Evolutionary conservation across 2,113 vertebrate genomes (phyloP).

Genomic region (Tangachromis dhanisi): DNA sequence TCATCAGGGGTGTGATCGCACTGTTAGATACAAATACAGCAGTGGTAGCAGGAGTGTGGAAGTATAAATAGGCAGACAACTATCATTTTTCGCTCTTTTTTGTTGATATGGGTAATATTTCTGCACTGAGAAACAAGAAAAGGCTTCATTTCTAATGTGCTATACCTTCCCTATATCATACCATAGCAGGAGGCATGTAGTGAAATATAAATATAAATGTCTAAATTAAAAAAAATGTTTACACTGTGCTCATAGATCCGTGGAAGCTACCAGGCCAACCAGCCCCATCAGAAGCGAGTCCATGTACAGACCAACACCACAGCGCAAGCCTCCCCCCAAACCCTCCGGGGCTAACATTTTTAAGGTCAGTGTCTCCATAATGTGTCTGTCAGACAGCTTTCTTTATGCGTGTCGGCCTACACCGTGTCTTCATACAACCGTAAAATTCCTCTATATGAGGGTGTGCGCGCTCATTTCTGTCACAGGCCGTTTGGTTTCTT

Average conservation of each 20-base stretch:
- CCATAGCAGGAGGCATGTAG: background rate
- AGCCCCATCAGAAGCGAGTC: conserved; percentile 57
- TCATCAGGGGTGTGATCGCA: background rate
- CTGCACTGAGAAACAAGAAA: background rate
- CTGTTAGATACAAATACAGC: background rate
- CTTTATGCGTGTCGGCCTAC: background rate
- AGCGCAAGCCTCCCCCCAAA: conserved; percentile 57
- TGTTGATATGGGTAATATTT: background rate
- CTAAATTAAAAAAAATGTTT: background rate
- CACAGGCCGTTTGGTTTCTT: background rate
- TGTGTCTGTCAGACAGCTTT: background rate
- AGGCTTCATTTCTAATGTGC: background rate
- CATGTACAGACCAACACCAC: conserved; percentile 47
- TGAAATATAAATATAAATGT: background rate
- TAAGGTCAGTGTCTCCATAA: conserved; percentile 47
- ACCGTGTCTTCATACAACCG: background rate
- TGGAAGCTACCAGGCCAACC: conserved; percentile 48
- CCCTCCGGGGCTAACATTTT: conserved; percentile 47
- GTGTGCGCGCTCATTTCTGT: background rate
- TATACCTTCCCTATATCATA: background rate
- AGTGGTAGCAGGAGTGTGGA: background rate
- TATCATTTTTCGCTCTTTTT: background rate
- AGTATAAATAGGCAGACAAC: background rate
- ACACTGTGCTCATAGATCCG: conserved; percentile 38
- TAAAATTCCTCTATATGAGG: background rate